A percentile compares a stretch with the other conserved stretches of the same genome.
phyloP scores from a whole-genome alignment of 2,797 vertebrate species.

The Sciaenops ocellatus region DNA sequence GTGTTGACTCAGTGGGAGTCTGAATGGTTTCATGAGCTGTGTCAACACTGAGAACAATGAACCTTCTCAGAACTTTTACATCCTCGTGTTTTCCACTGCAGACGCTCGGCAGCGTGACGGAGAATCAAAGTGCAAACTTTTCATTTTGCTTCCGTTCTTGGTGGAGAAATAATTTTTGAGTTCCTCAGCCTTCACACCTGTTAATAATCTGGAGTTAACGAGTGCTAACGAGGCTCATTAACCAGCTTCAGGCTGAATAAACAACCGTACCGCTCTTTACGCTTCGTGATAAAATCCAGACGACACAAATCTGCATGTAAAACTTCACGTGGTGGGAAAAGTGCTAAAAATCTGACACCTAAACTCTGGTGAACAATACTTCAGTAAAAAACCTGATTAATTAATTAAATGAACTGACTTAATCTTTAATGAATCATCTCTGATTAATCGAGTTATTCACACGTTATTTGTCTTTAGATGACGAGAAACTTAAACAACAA shows the following conservation, averaged over 20 bases:
- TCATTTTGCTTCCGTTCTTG: background rate
- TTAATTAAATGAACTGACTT: too few relatives aligned
- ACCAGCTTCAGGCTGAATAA: background rate
- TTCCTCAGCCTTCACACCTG: slow-evolving; percentile 12
- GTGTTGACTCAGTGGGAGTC: background rate
- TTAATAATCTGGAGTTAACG: background rate
- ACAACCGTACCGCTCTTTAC: background rate
- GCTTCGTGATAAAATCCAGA: too few relatives aligned
- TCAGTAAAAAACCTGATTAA: too few relatives aligned
- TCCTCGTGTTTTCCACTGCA: background rate
- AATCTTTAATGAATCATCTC: too few relatives aligned
- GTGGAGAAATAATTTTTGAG: background rate
- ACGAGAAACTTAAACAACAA: too few relatives aligned
- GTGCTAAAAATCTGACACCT: too few relatives aligned
- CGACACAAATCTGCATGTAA: background rate
- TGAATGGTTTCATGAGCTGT: slow-evolving; percentile 1
- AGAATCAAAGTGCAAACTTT: background rate
- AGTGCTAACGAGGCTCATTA: slow-evolving; percentile 16
- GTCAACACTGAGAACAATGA: slow-evolving; percentile 42
- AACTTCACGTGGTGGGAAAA: too few relatives aligned
- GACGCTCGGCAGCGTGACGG: background rate
- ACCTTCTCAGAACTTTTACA: background rate
- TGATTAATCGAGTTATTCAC: too few relatives aligned
- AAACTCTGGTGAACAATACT: too few relatives aligned
- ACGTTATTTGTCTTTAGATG: too few relatives aligned